Conservation (phyloP, 2,113 vertebrate species). For the Calypte anna region DNA sequence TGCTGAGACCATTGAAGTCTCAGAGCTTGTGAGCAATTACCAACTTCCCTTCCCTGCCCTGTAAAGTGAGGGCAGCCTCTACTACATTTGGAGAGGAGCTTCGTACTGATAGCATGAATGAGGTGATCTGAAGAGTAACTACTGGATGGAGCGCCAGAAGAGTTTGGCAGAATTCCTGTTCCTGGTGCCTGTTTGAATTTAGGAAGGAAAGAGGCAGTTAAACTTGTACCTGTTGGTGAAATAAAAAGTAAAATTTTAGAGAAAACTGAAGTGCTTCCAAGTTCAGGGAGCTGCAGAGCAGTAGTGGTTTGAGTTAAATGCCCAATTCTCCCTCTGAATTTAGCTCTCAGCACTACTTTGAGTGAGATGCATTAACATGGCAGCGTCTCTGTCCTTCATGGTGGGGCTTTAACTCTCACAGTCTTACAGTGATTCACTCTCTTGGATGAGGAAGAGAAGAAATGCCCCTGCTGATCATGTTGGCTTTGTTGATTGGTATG, state of each 20-base stretch:
- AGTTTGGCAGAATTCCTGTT: not conserved
- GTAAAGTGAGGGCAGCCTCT: not conserved
- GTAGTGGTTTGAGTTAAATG: not conserved
- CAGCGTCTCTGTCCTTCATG: not conserved
- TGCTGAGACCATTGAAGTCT: not conserved
- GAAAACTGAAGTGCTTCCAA: not conserved
- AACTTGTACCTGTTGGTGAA: not conserved
- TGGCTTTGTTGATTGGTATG: not conserved
- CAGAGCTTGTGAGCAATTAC: not conserved
- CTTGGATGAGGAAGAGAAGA: not conserved
- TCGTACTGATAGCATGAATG: not conserved
- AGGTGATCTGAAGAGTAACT: not conserved
- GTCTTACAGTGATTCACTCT: fast-evolving
- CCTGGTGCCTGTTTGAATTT: not conserved
- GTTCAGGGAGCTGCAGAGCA: not conserved
- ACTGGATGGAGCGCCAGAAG: not conserved
- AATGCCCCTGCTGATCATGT: not conserved
- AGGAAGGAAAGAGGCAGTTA: not conserved
- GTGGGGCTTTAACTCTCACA: not conserved
- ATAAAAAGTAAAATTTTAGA: not conserved
- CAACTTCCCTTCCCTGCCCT: not conserved
- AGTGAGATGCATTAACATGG: not conserved
- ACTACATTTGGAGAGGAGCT: not conserved
- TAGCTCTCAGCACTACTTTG: not conserved
- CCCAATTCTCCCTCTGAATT: not conserved